Evolutionary conservation across 2,113 vertebrate species (phyloP).

Genomic region (Plectropomus leopardus): DNA sequence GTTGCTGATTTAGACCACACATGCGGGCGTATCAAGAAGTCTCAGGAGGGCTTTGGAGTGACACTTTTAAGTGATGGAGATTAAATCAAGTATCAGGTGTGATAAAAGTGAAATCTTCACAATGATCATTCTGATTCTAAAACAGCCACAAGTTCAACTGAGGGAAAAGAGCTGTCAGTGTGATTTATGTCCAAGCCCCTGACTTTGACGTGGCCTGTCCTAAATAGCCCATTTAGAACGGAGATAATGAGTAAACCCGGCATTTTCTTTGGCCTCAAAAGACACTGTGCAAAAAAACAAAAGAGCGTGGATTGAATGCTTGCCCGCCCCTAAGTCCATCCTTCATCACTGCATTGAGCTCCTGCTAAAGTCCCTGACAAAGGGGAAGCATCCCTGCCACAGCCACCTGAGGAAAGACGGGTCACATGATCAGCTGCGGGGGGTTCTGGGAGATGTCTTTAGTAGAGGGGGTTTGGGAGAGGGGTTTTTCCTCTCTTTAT

Average conservation of each 20-base stretch:
- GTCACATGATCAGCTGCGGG: slow-evolving; percentile 63
- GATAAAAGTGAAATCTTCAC: slow-evolving; percentile 40
- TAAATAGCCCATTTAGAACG: slow-evolving; percentile 76
- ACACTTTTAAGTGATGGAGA: not conserved
- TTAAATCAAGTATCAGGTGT: not conserved
- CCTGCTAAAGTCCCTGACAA: slow-evolving; percentile 90
- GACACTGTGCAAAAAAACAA: slow-evolving; percentile 88
- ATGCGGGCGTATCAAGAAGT: slow-evolving; percentile 20
- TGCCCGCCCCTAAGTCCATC: slow-evolving; percentile 80
- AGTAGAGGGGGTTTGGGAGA: slow-evolving; percentile 32
- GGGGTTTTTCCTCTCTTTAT: slow-evolving; percentile 57
- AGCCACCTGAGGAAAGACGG: slow-evolving; percentile 86
- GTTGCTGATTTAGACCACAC: slow-evolving; percentile 61
- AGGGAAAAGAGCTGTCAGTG: slow-evolving; percentile 63
- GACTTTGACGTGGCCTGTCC: slow-evolving; percentile 85
- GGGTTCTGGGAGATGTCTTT: slow-evolving; percentile 59
- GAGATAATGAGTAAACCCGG: slow-evolving; percentile 81
- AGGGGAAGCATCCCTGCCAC: slow-evolving; percentile 88
- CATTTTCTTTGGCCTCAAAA: slow-evolving; percentile 84
- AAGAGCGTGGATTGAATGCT: slow-evolving; percentile 86
- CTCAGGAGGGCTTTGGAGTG: not conserved
- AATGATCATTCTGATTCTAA: slow-evolving; percentile 17
- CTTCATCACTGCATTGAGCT: slow-evolving; percentile 84
- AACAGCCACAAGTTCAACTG: slow-evolving; percentile 74
- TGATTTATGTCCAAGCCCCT: slow-evolving; percentile 77